Percentiles rank a stretch among this genome's conserved stretches.
Evolutionary conservation across 2,113 vertebrate species (phyloP).

Genomic region (Cynocephalus volans): DNA sequence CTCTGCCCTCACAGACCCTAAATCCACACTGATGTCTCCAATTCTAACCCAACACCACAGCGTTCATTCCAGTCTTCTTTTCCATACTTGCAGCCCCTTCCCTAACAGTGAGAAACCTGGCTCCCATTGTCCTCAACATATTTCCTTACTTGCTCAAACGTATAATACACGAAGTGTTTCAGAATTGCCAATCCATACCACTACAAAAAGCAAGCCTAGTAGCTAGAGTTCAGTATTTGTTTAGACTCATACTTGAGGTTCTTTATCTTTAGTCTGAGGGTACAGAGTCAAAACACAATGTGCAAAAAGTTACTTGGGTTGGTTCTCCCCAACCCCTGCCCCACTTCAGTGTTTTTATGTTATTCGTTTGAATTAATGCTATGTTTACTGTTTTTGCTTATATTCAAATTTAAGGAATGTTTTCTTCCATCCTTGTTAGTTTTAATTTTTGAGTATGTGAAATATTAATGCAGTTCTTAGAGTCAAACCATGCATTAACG

Average conservation of each 20-base stretch:
- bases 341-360: background rate
- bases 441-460: background rate
- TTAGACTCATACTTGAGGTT: background rate
- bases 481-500: background rate
- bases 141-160: background rate
- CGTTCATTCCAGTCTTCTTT: background rate
- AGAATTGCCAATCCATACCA: background rate
- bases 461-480: background rate
- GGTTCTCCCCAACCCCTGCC: background rate
- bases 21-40: background rate
- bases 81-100: background rate
- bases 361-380: background rate
- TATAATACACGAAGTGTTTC: background rate
- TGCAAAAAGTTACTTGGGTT: background rate
- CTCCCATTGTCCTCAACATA: background rate
- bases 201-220: background rate
- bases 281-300: background rate
- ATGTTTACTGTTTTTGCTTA: conserved; percentile 6
- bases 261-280: background rate
- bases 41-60: background rate
- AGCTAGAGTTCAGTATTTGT: background rate
- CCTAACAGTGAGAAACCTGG: background rate
- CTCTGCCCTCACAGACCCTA: background rate
- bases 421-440: background rate
- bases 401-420: background rate